Evolutionary conservation across 2,888 invertebrate genomes (phyloP).

Genomic region (Empis stercorea): DNA sequence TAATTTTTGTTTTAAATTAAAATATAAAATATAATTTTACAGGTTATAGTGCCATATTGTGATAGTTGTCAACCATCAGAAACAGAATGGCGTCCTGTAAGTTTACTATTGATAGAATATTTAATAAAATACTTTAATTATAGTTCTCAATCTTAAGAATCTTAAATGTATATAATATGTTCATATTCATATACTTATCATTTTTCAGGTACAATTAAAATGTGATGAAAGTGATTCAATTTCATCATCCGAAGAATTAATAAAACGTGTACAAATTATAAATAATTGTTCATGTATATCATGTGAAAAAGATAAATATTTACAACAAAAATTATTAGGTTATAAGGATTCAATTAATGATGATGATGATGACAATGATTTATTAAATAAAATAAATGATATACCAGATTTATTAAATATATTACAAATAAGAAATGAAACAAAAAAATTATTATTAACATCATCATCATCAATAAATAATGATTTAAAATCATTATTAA

Average conservation of each 20-base stretch:
- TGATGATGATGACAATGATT: slow-evolving; percentile 11
- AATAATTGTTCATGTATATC: slow-evolving; percentile 52
- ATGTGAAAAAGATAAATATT: slow-evolving; percentile 37
- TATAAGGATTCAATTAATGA: slow-evolving; percentile 26
- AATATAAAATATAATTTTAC: background rate
- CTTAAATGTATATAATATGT: background rate
- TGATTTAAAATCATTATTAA: slow-evolving; percentile 6
- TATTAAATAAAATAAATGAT: slow-evolving; percentile 19
- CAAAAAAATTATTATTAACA: background rate
- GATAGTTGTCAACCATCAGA: slow-evolving; percentile 55
- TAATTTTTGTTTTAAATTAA: background rate
- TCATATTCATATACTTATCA: too few species aligned
- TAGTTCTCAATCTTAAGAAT: background rate
- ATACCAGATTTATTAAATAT: slow-evolving; percentile 32
- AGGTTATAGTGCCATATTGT: slow-evolving; percentile 48
- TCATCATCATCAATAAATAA: too few species aligned
- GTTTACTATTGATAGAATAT: slow-evolving; percentile 12
- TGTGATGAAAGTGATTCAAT: slow-evolving; percentile 39
- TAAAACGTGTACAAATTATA: slow-evolving; percentile 51
- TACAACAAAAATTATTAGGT: background rate
- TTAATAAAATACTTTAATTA: background rate
- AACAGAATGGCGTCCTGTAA: slow-evolving; percentile 51
- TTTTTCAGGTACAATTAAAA: slow-evolving; percentile 47
- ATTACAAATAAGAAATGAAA: slow-evolving; percentile 16
- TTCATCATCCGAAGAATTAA: slow-evolving; percentile 23